These are phyloP conservation scores for Ctenodactylus gundi DNA, from an alignment of 2,113 vertebrate species.

Conservation along the genomic window DNA sequence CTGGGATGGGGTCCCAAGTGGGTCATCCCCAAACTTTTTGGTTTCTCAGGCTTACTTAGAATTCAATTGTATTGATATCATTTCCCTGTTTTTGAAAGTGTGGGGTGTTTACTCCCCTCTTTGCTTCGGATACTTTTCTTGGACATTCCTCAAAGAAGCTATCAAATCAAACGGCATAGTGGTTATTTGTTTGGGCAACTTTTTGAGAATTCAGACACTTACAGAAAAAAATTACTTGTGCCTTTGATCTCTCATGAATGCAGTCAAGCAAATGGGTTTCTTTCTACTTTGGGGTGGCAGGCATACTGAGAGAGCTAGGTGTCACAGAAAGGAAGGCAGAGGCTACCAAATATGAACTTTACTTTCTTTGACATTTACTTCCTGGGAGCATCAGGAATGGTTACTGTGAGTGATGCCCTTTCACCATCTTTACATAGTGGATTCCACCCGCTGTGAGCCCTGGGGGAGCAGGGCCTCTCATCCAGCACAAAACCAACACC, in stretches of 20 bases:
- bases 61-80: not conserved
- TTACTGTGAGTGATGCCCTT: not conserved
- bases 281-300: not conserved
- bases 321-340: not conserved
- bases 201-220: conserved; percentile 9
- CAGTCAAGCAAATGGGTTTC: not conserved
- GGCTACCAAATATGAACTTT: not conserved
- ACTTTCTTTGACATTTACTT: not conserved
- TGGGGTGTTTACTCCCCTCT: not conserved
- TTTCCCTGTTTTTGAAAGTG: conserved; percentile 1
- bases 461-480: no score
- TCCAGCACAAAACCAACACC: not conserved
- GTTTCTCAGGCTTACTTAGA: not conserved
- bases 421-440: not conserved
- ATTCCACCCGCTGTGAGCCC: not conserved
- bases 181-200: not conserved
- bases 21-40: no score
- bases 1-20: no score
- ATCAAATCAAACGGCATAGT: not conserved
- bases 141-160: conserved; percentile 35
- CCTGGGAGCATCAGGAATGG: not conserved
- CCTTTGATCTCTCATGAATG: not conserved
- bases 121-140: not conserved
- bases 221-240: not conserved
- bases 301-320: not conserved